These are phyloP conservation scores for Pituophis catenifer DNA, from an alignment of 2,113 vertebrate genomes.

Conservation along the genomic window DNA sequence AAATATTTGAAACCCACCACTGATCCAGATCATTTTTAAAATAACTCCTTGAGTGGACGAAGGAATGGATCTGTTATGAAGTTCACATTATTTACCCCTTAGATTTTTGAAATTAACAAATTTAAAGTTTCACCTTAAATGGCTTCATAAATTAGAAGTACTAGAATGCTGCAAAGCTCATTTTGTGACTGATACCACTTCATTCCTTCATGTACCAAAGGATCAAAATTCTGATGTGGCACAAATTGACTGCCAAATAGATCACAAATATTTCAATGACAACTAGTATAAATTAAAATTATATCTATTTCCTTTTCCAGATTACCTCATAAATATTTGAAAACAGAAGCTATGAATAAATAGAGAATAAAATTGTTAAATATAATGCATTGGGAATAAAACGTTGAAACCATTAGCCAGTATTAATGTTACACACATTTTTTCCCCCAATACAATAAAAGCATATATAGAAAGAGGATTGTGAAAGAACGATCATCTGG, in stretches of 20 bases:
- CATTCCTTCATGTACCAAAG: not conserved
- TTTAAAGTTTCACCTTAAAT: not conserved
- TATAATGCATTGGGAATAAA: slow-evolving; percentile 34
- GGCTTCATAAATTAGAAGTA: not conserved
- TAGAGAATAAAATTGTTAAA: slow-evolving; percentile 56
- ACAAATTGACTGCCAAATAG: not conserved
- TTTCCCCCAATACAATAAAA: not conserved
- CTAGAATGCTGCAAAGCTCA: too few species aligned
- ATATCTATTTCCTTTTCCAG: not conserved
- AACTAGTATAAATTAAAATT: not conserved
- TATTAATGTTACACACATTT: not conserved
- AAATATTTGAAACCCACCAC: too few species aligned
- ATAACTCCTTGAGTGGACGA: not conserved
- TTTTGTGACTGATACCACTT: not conserved
- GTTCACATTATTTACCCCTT: not conserved
- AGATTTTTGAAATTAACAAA: not conserved
- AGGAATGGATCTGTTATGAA: not conserved
- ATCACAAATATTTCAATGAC: not conserved
- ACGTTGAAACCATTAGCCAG: slow-evolving; percentile 43
- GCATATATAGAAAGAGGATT: not conserved
- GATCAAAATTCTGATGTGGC: not conserved
- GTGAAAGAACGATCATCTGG: not conserved
- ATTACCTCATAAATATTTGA: not conserved
- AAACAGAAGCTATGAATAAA: slow-evolving; percentile 58
- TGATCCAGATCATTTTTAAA: not conserved